Evolutionary conservation across 2,113 vertebrate genomes (phyloP), one percentile per base, ranked within the genome.

Genomic region (Tychaedon coryphoeus): DNA sequence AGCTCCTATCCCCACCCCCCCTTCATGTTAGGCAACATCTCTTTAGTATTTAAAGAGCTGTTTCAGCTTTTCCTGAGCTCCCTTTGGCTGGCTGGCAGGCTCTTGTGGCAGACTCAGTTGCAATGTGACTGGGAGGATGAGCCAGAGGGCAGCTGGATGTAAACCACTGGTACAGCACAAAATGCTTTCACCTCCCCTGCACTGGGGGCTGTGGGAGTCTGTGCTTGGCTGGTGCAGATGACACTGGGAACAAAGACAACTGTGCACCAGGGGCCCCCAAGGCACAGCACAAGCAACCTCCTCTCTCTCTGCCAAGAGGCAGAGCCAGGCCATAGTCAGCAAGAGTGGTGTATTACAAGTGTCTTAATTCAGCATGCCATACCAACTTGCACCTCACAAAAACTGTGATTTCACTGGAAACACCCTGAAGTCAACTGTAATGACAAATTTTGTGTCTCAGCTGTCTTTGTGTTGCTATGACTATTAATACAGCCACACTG

Each of bases 131-230:
- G 71, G 53, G 77, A 88, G 43, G 43, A 45, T 83, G 90, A 8
- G 23, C 26, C 70, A 48, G 76, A 75, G 62, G 79, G 88, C 4
- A 75, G 71, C 67, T 56, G 16, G 90, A 57, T 91, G 84, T 65
- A 84, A 88, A 92, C 75, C 94, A 45, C 29, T 86, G 78, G 93
- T 90, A 75, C 54, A 75, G 71, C 77, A 86, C 69, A 91, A 81
- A 95, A 72, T 33, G 74, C 77, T 91, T 62, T 56, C 29, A 31
- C 67, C 60, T 94, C 75, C 50, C 62, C 67, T 88, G 82, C 88
- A 36, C 75, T 14, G 4, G 64, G 50, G 69, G 22, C 77, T 91
- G 74, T 38, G 88, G 36, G 51, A 82, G 23, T 3, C 16, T 16
- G 4, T 66, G 90, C 79, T 57, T 87, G 86, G 2, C 48, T 95